Conservation (phyloP, 2,888 invertebrate genomes). For the Tetropium fuscum region DNA sequence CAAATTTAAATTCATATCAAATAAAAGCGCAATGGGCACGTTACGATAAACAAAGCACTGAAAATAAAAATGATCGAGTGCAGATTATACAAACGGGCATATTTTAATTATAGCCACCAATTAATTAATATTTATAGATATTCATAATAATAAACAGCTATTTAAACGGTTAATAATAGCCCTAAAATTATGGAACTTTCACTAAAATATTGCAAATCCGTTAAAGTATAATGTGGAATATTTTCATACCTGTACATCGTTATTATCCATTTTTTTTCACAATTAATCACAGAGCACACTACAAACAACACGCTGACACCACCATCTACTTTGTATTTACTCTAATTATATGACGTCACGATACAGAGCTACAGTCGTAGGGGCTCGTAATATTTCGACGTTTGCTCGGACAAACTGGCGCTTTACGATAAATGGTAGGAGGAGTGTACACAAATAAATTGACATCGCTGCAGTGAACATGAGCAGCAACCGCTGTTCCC, state of each 20-base stretch:
- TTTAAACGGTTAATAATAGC: conserved; percentile 40
- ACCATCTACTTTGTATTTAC: conserved; percentile 78
- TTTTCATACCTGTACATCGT: conserved; percentile 65
- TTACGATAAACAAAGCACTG: conserved; percentile 8
- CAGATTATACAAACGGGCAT: conserved; percentile 31
- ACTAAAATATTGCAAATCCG: conserved; percentile 41
- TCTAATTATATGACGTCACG: conserved; percentile 79
- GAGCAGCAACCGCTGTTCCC: conserved; percentile 32
- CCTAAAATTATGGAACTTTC: conserved; percentile 47
- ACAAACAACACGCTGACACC: conserved; percentile 72
- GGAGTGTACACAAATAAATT: conserved; percentile 48
- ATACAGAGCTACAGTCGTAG: conserved; percentile 64
- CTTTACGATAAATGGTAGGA: conserved; percentile 54
- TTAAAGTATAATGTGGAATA: conserved; percentile 44
- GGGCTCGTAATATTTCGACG: conserved; percentile 57
- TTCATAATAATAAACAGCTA: conserved; percentile 54
- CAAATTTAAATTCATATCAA: conserved; percentile 8
- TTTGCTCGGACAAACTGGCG: conserved; percentile 56
- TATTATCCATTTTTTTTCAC: conserved; percentile 65
- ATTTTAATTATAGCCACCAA: conserved; percentile 41
- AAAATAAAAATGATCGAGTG: conserved; percentile 32
- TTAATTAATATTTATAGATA: conserved; percentile 50
- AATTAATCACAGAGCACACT: conserved; percentile 62
- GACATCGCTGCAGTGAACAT: conserved; percentile 65
- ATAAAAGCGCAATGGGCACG: conserved; percentile 17